Conservation (phyloP, 2,888 invertebrate species). For the Zhuqinia jingwanae region DNA sequence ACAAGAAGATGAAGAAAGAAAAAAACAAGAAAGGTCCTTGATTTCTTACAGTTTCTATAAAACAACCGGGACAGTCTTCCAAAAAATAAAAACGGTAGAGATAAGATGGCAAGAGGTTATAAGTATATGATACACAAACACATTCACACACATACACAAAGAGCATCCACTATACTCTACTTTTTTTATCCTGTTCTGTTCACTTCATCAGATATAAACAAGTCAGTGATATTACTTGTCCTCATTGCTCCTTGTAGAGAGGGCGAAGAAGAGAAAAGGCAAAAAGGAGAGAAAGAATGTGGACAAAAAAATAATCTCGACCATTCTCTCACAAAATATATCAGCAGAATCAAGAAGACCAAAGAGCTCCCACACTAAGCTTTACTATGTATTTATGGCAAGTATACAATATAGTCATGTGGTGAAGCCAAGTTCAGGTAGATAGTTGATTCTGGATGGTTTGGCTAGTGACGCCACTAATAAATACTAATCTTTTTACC, state of each 20-base stretch:
- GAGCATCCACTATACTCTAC: not conserved
- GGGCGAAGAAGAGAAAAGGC: not conserved
- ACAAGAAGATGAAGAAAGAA: not conserved
- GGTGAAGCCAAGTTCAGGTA: conserved; percentile 47
- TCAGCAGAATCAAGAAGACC: too few species aligned
- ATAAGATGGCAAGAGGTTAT: not conserved
- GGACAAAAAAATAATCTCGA: conserved; percentile 18
- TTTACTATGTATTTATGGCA: too few species aligned
- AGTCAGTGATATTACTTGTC: not conserved
- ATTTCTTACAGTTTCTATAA: conserved; percentile 46
- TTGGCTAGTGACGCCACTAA: conserved; percentile 37
- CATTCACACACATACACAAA: not conserved
- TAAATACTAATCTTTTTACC: conserved; percentile 32
- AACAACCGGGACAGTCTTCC: not conserved
- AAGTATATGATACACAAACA: not conserved
- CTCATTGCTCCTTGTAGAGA: too few species aligned
- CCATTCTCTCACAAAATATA: not conserved
- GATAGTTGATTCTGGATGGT: conserved; percentile 28
- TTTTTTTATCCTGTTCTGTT: conserved; percentile 28
- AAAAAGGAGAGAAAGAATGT: not conserved
- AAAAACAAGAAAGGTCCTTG: conserved; percentile 12
- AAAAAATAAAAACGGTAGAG: not conserved
- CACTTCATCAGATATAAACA: conserved; percentile 1
- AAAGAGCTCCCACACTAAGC: too few species aligned
- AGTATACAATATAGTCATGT: too few species aligned